These are phyloP conservation scores for Drosophila macrospina DNA, from an alignment of 2,888 invertebrate species.

Conservation along the genomic window DNA sequence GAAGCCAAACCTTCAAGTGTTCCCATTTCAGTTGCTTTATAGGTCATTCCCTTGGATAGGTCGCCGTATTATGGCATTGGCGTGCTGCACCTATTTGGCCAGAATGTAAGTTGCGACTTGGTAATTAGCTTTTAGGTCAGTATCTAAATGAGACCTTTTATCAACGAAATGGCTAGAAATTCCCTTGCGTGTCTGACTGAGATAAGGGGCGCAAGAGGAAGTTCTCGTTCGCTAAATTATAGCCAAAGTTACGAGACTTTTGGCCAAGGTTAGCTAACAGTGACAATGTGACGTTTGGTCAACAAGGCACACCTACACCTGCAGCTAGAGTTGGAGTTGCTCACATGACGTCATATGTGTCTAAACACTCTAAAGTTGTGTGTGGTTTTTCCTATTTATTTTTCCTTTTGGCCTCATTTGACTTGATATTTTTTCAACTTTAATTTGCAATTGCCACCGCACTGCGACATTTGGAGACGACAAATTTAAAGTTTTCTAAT, in stretches of 20 bases:
- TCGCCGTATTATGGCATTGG: constrained; percentile 22
- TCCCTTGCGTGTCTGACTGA: constrained; percentile 66
- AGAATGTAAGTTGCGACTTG: constrained; percentile 32
- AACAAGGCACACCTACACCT: constrained; percentile 36
- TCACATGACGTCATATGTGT: constrained; percentile 45
- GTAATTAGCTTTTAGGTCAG: constrained; percentile 61
- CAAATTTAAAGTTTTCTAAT: constrained; percentile 55
- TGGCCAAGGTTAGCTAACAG: constrained; percentile 50
- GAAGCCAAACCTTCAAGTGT: constrained; percentile 8
- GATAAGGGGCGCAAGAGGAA: constrained; percentile 32
- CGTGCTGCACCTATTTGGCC: constrained; percentile 53
- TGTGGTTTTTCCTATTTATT: constrained; percentile 6
- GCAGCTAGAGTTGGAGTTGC: constrained; percentile 24
- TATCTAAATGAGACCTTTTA: constrained; percentile 55
- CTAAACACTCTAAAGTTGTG: neutral
- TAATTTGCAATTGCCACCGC: constrained; percentile 38
- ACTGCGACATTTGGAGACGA: constrained; percentile 43
- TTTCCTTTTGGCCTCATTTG: constrained; percentile 4
- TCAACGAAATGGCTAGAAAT: constrained; percentile 35
- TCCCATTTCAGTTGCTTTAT: constrained; percentile 32
- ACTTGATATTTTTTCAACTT: constrained; percentile 12
- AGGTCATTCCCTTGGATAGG: constrained; percentile 52
- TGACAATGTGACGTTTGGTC: constrained; percentile 43
- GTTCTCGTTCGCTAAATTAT: constrained; percentile 36
- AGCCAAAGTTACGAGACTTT: constrained; percentile 37